phyloP scores from a whole-genome alignment of 2,113 vertebrate species.

The Anoura caudifer region DNA sequence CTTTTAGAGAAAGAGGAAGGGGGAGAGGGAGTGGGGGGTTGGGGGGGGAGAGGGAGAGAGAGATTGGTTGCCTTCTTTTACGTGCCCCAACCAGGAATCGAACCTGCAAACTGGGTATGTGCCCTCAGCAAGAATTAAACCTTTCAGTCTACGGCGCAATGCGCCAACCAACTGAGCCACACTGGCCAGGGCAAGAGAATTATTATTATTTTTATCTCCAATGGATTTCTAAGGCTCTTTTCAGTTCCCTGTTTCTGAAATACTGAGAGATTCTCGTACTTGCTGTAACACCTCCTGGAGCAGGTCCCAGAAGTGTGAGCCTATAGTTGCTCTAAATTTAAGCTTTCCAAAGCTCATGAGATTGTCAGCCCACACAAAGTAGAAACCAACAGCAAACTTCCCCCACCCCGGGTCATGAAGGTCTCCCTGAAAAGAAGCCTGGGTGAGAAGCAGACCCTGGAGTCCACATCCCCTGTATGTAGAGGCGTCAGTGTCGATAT shows the following conservation, averaged over 20 bases:
- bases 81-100: too few relatives aligned
- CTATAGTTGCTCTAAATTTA: conserved; percentile 38
- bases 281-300: conserved; percentile 31
- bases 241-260: background rate
- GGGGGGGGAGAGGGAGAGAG: too few relatives aligned
- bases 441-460: background rate
- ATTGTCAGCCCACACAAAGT: conserved; percentile 1
- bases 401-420: background rate
- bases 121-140: too few relatives aligned
- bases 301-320: conserved; percentile 36
- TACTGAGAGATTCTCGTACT: background rate
- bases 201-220: background rate
- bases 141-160: too few relatives aligned
- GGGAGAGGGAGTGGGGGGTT: too few relatives aligned
- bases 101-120: too few relatives aligned
- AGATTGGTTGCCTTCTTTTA: too few relatives aligned
- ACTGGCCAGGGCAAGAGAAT: too few relatives aligned
- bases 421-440: background rate
- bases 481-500: background rate
- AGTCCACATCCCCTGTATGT: background rate
- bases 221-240: conserved; percentile 22
- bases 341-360: conserved; percentile 35
- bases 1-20: too few relatives aligned
- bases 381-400: background rate
- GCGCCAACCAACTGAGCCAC: too few relatives aligned